Percentiles rank a stretch among this genome's conserved stretches.
Conservation (phyloP, 2,888 invertebrate genomes). For the Aproaerema taeniolella region DNA sequence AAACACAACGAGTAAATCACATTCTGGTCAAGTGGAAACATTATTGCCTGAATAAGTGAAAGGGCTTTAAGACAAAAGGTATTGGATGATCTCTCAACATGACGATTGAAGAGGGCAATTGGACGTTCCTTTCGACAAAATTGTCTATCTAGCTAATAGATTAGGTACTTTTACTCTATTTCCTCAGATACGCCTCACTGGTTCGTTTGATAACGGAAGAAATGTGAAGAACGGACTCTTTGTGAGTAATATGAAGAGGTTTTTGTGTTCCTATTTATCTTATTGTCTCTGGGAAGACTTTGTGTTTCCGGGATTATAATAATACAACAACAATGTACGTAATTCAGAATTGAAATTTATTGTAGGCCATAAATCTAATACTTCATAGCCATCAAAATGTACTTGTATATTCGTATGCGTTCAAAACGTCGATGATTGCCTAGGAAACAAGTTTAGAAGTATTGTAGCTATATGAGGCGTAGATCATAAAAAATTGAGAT, state of each 20-base stretch:
- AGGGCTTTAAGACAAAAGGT: constrained; percentile 4
- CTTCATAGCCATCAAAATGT: no score
- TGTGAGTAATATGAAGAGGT: background rate
- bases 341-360: no score
- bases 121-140: constrained; percentile 16
- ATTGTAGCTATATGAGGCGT: no score
- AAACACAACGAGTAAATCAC: background rate
- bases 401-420: no score
- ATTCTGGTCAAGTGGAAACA: background rate
- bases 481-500: no score
- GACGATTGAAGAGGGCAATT: constrained; percentile 18
- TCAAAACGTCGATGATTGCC: no score
- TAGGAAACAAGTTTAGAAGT: no score
- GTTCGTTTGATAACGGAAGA: constrained; percentile 1
- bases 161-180: constrained; percentile 12
- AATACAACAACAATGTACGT: no score
- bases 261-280: no score
- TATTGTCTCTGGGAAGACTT: no score
- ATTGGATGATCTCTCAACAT: constrained; percentile 16
- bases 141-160: constrained; percentile 14
- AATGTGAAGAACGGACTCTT: background rate
- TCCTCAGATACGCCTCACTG: background rate
- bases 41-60: background rate
- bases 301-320: no score
- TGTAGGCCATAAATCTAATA: no score